A percentile compares a stretch with the other conserved stretches of the same genome.
Conservation (phyloP, 2,888 invertebrate species). For the Geophilus truncorum region DNA sequence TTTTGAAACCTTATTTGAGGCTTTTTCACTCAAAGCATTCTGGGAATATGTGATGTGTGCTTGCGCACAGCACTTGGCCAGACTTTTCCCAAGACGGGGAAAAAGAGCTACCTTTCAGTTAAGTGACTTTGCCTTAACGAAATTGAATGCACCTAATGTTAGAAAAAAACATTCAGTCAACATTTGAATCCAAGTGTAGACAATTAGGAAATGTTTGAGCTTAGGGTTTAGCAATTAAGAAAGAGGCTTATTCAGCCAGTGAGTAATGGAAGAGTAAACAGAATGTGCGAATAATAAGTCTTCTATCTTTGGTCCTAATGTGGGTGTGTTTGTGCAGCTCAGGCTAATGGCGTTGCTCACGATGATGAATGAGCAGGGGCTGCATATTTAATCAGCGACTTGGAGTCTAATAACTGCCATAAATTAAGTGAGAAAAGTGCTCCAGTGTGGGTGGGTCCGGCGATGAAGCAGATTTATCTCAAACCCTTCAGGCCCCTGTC, state of each 20-base stretch:
- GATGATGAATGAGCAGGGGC: conserved; percentile 6
- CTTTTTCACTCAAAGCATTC: too few relatives aligned
- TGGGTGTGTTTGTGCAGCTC: not conserved
- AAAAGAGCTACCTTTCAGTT: too few relatives aligned
- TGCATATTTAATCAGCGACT: conserved; percentile 29
- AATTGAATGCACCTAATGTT: too few relatives aligned
- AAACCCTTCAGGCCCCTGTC: not conserved
- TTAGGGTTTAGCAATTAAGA: not conserved
- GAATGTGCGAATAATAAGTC: not conserved
- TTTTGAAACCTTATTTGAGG: too few relatives aligned
- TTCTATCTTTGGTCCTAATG: not conserved
- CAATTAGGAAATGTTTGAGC: not conserved
- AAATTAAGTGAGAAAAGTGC: conserved; percentile 26
- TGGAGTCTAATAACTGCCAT: conserved; percentile 17
- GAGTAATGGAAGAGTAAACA: not conserved
- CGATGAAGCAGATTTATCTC: conserved; percentile 11
- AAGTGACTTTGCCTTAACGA: too few relatives aligned
- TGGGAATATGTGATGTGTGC: too few relatives aligned
- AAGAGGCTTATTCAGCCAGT: not conserved
- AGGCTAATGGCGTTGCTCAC: conserved; percentile 21
- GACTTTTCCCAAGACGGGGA: too few relatives aligned
- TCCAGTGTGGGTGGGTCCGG: conserved; percentile 22
- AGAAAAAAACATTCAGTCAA: too few relatives aligned
- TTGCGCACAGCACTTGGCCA: too few relatives aligned
- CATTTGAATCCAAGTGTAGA: too few relatives aligned